Evolutionary conservation across 1,140 invertebrate species (phyloP).

Genomic region (Procambarus clarkii): DNA sequence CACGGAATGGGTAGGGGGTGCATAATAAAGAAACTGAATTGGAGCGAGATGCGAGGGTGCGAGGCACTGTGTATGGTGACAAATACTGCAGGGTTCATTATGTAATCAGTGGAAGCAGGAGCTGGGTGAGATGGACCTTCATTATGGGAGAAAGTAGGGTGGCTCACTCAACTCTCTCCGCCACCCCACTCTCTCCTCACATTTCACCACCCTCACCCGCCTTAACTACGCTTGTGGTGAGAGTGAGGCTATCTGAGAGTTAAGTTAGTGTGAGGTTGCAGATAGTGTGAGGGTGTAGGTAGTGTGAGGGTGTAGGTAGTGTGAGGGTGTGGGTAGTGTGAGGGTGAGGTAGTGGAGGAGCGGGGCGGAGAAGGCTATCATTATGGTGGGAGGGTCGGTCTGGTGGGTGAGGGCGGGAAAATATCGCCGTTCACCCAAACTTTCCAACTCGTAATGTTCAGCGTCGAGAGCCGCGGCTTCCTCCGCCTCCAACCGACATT

Average conservation of each 20-base stretch:
- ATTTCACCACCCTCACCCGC: too few relatives aligned
- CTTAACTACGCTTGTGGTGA: too few relatives aligned
- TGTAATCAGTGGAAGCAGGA: slow-evolving; percentile 2
- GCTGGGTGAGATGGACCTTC: slow-evolving; percentile 49
- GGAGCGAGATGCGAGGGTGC: too few relatives aligned
- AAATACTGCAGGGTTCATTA: neutral
- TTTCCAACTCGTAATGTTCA: slow-evolving; percentile 24
- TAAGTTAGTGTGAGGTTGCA: neutral
- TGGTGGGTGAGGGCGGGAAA: slow-evolving; percentile 66
- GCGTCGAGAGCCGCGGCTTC: neutral
- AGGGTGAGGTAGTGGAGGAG: neutral
- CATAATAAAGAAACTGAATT: too few relatives aligned
- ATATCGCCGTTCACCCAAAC: slow-evolving; percentile 47
- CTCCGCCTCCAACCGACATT: too few relatives aligned
- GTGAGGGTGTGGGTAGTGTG: neutral
- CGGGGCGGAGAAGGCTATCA: slow-evolving; percentile 46
- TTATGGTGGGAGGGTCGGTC: slow-evolving; percentile 65
- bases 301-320: neutral
- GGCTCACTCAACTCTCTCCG: slow-evolving; percentile 34
- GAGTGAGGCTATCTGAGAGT: too few relatives aligned
- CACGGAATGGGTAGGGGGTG: too few relatives aligned
- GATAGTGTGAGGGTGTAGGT: neutral
- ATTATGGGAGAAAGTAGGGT: slow-evolving; percentile 63
- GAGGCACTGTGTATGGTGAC: neutral
- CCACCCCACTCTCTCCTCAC: too few relatives aligned